A percentile compares a stretch with the other conserved stretches of the same genome.
phyloP scores from a whole-genome alignment of 2,888 invertebrate genomes.

The Nematopogon swammerdamellus region DNA sequence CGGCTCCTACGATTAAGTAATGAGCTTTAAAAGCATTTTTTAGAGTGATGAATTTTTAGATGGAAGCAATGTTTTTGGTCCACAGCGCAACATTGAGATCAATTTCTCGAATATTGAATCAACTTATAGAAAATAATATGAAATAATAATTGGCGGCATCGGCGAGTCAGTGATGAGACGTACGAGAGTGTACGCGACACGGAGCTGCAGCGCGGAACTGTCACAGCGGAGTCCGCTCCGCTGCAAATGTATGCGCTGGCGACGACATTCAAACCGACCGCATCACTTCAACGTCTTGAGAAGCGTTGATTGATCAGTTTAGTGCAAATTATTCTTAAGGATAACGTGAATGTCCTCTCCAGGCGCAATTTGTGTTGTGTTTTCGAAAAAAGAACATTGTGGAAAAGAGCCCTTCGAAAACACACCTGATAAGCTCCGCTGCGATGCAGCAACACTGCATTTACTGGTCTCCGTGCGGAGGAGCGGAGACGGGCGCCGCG shows the following conservation, averaged over 20 bases:
- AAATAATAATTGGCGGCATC: too few species aligned
- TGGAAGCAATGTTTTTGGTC: too few species aligned
- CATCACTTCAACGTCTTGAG: too few species aligned
- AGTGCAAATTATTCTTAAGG: constrained; percentile 17
- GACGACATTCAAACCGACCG: constrained; percentile 9
- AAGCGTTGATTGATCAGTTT: constrained; percentile 22
- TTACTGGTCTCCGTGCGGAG: constrained; percentile 18
- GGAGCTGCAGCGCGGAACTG: too few species aligned
- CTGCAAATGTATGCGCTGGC: constrained; percentile 13
- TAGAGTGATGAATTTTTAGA: too few species aligned
- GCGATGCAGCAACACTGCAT: constrained; percentile 48
- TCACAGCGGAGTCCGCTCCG: constrained; percentile 11
- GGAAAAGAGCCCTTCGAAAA: constrained; percentile 89
- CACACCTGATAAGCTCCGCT: constrained; percentile 66
- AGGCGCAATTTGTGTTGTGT: constrained; percentile 78
- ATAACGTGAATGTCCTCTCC: constrained; percentile 22
- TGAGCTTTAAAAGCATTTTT: background rate
- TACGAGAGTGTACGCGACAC: too few species aligned
- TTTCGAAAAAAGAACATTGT: constrained; percentile 71
- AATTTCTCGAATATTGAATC: too few species aligned
- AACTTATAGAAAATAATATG: too few species aligned
- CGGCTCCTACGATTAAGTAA: background rate
- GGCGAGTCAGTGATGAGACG: too few species aligned
- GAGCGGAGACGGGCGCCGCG: too few species aligned
- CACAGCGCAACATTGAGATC: too few species aligned